Conservation (phyloP, 2,888 invertebrate genomes). For the Oligia strigilis region DNA sequence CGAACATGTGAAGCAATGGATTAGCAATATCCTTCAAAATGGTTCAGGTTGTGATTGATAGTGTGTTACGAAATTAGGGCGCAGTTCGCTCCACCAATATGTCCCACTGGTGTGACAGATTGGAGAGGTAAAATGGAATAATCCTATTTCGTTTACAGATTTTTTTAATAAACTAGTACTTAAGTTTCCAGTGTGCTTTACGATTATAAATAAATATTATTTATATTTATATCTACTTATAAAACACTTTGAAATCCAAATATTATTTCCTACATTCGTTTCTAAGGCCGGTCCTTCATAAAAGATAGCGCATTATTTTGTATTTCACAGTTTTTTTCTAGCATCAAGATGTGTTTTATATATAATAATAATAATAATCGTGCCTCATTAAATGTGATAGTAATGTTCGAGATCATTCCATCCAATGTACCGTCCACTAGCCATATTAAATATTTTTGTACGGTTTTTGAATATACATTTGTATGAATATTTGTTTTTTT, state of each 20-base stretch:
- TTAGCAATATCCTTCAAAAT: too few relatives aligned
- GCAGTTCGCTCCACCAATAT: too few relatives aligned
- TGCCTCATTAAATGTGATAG: slow-evolving; percentile 73
- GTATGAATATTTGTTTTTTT: slow-evolving; percentile 57
- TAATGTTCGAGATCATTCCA: slow-evolving; percentile 75
- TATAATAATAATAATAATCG: slow-evolving; percentile 25
- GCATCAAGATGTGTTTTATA: background rate
- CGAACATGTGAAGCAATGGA: too few relatives aligned
- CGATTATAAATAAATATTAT: background rate
- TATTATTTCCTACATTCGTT: slow-evolving; percentile 21
- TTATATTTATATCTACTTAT: slow-evolving; percentile 3
- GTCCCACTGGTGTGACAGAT: background rate
- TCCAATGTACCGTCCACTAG: slow-evolving; percentile 78
- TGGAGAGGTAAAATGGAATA: background rate
- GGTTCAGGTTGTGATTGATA: too few relatives aligned
- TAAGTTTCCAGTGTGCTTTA: slow-evolving; percentile 23
- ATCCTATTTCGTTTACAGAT: background rate
- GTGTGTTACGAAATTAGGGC: too few relatives aligned
- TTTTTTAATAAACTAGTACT: background rate
- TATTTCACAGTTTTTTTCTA: slow-evolving; percentile 11
- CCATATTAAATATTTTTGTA: slow-evolving; percentile 84
- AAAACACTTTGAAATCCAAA: background rate
- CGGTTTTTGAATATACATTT: slow-evolving; percentile 74
- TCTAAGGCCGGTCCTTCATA: slow-evolving; percentile 1
- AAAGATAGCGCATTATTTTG: slow-evolving; percentile 8